Evolutionary conservation across 2,113 vertebrate genomes (phyloP).

Genomic region (Calyptomena viridis): DNA sequence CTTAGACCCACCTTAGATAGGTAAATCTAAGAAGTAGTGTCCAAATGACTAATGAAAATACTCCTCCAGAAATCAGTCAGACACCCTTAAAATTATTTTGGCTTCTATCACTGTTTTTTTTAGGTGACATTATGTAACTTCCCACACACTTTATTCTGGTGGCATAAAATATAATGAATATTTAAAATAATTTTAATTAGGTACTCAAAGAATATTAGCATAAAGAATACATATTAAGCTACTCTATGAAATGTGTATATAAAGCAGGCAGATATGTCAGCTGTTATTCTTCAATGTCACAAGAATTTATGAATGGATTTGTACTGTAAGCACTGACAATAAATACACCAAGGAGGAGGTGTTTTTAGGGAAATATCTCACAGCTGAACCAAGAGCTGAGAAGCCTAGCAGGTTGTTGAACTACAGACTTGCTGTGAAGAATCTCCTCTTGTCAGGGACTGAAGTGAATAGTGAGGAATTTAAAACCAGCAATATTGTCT

Average conservation of each 20-base stretch:
- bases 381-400: neutral
- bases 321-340: neutral
- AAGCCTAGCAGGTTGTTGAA: neutral
- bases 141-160: neutral
- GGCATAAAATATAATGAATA: neutral
- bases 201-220: conserved; percentile 2
- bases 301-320: neutral
- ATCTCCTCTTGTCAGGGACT: neutral
- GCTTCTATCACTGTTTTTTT: neutral
- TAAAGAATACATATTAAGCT: neutral
- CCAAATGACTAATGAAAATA: neutral
- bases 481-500: neutral
- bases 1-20: neutral
- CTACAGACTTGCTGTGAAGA: neutral
- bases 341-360: neutral
- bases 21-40: neutral
- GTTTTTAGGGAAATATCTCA: neutral
- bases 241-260: neutral
- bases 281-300: neutral
- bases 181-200: conserved; percentile 14
- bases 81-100: neutral
- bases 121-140: neutral
- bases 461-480: neutral
- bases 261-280: neutral
- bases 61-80: neutral